Evolutionary conservation across 2,113 vertebrate species (phyloP), one percentile per base, ranked within the genome.

Genomic region (Notiomystis cincta): DNA sequence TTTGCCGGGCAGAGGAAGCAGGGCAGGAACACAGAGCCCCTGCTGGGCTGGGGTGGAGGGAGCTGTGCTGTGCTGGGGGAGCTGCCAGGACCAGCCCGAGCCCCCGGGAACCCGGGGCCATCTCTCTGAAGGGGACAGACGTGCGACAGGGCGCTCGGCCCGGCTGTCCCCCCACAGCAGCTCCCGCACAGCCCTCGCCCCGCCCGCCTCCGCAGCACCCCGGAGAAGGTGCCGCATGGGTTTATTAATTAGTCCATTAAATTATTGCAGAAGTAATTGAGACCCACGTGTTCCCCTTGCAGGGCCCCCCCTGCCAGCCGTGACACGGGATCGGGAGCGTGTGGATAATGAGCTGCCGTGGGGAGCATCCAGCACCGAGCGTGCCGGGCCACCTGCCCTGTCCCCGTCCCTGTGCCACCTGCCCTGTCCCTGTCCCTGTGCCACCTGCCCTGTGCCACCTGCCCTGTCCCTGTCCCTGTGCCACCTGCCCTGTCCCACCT

Each of bases 171-270:
- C 5, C 33, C 31, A 25, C 10, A 14, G 20, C 82, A 45, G 15
- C 7, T 13, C 61, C 47, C 1, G 1, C 56, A 2, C 64, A 11
- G 25, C 6, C 70, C 73, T 30, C 7, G 9, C 76, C 73, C 61
- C 14, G 15, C 42, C 58, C 7, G 7, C 25, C 67, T 42, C 72
- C 28, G 33, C 90, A 45, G 45, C 83, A 4, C 51, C 85, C 53
- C 3, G 3, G 38, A 48, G 79, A 78, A 53, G 40, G 40, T 27
- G 60, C 67, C 13, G 0, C 58, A 1, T 7, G 71, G 42, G 20
- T 56, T 93, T 75, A 54, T 90, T 93, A 88, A 94, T 94, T 69
- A 88, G 23, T 5, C 64, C 48, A 40, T 79, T 88, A 69, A 80
- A 70, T 93, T 76, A 85, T 12, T 25, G 58, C 88, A 16, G 78